These are phyloP conservation scores for Athetis lepigone DNA, from an alignment of 2,888 invertebrate species.

Conservation along the genomic window DNA sequence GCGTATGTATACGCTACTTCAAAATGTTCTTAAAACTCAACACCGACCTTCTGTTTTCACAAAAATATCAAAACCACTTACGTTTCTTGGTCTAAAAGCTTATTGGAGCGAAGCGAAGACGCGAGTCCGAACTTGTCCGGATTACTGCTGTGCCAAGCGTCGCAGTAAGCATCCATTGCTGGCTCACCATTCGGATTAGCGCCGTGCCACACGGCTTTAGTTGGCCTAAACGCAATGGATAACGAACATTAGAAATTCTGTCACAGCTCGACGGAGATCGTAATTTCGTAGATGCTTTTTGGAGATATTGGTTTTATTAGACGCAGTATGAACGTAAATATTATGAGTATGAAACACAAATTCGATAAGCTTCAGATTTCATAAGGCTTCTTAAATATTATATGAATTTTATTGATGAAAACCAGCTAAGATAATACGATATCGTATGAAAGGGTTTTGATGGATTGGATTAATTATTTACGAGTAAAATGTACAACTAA, in stretches of 20 bases:
- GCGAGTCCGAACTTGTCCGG: conserved; percentile 95
- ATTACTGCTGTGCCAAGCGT: conserved; percentile 97
- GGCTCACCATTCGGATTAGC: conserved; percentile 96
- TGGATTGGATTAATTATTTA: background rate
- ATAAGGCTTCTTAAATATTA: conserved; percentile 33
- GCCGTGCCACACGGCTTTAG: conserved; percentile 99
- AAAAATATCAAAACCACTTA: conserved; percentile 73
- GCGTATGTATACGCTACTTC: too few species aligned
- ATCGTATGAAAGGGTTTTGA: background rate
- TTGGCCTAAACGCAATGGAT: conserved; percentile 92
- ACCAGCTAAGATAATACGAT: conserved; percentile 32
- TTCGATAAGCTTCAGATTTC: conserved; percentile 41
- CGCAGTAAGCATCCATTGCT: conserved; percentile 97
- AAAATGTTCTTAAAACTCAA: conserved; percentile 16
- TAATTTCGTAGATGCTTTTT: conserved; percentile 43
- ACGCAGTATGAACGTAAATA: conserved; percentile 48
- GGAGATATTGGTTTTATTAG: conserved; percentile 59
- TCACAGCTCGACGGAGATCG: conserved; percentile 6
- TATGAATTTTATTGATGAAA: conserved; percentile 31
- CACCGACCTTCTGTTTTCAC: conserved; percentile 1
- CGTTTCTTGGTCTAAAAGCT: conserved; percentile 94
- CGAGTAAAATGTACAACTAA: background rate
- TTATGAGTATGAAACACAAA: conserved; percentile 35
- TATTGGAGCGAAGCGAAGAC: conserved; percentile 94
- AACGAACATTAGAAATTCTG: conserved; percentile 35